Base-by-base conservation (phyloP, 2,888 invertebrate species). In the Sesamia inferens region DNA sequence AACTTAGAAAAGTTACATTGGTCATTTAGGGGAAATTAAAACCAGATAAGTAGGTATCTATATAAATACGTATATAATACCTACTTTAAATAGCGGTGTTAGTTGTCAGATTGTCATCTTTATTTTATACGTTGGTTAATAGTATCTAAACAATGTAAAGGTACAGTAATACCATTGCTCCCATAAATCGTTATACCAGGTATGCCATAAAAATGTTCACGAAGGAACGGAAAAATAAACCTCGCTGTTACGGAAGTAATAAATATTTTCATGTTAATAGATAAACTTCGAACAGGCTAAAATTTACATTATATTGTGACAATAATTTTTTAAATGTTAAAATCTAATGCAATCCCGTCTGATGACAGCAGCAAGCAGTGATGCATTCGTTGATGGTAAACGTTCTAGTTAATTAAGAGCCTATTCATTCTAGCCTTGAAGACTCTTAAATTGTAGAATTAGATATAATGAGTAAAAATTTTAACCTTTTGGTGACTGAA, bases 161-260 rank as follows among this genome's bases (percentile, higher is more conserved):
- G 6, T 54, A 58, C 31, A 62, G 48, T 79, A 74, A 79, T 74
- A 54, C 63, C 47, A 57, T 42, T 54, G 47, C 57, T 6, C 63
- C 31, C 61, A 81, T 81, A 85, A 85, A 81, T 85, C 68, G 48
- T 81, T 57, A 74, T 83, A 79, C 78, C 74, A 76, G 75, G 71
- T 71, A 73, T 65, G 76, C 79, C 76, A 79, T 85, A 84, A 85
- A 85, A 84, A 82, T 76, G 74, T 78, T 77, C 79, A 81, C 84
- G 71, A 62, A 67, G 44, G 75, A 78, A 78, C 73, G 79, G 76
- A 84, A 85, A 74, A 84, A 77, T 71, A 78, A 84, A 77, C 72
- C 71, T 69, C 51, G 48, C 69, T 68, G 71, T 71, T 63, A 31
- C 72, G 84, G 86, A 84, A 78, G 75, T 78, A 63, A 85, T 84